Base-by-base conservation (phyloP, 2,113 vertebrate species). In the Semicossyphus pulcher region DNA sequence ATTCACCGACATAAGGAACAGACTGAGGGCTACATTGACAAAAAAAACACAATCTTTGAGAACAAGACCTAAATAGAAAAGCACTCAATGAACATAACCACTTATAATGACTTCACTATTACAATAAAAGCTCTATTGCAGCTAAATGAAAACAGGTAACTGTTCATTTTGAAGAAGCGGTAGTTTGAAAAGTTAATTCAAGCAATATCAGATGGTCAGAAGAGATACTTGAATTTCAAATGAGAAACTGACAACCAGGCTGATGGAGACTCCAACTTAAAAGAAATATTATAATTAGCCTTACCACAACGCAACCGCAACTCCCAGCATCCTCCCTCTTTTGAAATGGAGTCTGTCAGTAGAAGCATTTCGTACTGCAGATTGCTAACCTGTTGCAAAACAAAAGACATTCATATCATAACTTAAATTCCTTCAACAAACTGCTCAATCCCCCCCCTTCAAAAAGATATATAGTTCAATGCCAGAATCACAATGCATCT, bases 1-100 rank as follows among this genome's bases (percentile, higher is more conserved):
- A 86, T 99, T 99, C 88, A 99, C 98, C 0, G 98, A 96, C 97
- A 99, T 97, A 76, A 99, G 95, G 90, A 99, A 99, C 59, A 99
- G 94, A 78, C 96, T 98, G 73, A 99, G 95, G 5, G 97, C 98
- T 99, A 83, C 0, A 61, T 45, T 18, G 21, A 62, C 2, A 66
- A 51, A 78, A 28, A 5, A 52, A 49, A 61, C 26, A 29, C 36
- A 53, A 8, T 14, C 1, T 0, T 16, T 14, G 73, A 48, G 59
- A 28, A 45, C 1, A 32, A 11, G 15, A 20, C 5, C 12, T 20
- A 1, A 28, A n/a, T 1, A n/a, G n/a, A n/a, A n/a, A n/a, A n/a
- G n/a, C n/a, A n/a, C n/a, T n/a, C n/a, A n/a, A n/a, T n/a, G n/a
- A n/a, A n/a, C 12, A 8, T 14, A 39, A 72, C 15, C 9, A 37